Evolutionary conservation across 1,140 invertebrate genomes (phyloP), one percentile per base, ranked within the genome.

Genomic region (Trichonephila inaurata): DNA sequence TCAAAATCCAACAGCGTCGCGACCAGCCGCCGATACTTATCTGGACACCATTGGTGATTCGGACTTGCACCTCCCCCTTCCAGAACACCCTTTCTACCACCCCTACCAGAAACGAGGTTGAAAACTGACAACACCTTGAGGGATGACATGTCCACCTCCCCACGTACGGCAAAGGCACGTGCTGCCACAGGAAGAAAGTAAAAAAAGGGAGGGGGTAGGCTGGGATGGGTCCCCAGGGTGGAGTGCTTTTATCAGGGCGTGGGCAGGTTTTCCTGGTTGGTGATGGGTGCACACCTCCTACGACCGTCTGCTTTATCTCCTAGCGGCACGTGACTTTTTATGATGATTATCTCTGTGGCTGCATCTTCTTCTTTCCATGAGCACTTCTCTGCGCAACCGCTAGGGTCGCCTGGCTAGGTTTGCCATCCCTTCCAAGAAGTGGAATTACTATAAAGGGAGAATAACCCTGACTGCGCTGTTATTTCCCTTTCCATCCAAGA

Each of bases 241-340:
- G 90, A 91, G 69, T 58, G 90, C 90, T 91, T 91, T 91, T 91
- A 91, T 91, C 90, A 91, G 90, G 90, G 82, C 91, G 91, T 92
- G 91, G 90, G 91, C 91, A 66, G 33, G 58, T 82, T 82, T 83
- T 83, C 89, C 44, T 40, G 81, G 44, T 33, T 24, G 51, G 77
- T 28, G 72, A 61, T 62, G 89, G 82, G 89, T 62, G 58, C 72
- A 51, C 40, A 60, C 62, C 60, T 64, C 64, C 82, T n/a, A 44
- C 91, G 28, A 24, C 83, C 24, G 64, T 19, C 60, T 69, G 51
- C 60, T 86, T 87, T 72, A 81, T 82, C 40, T 87, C 91, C 40
- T 10, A 24, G 44, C n/a, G 91, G 91, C 91, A 87, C 91, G 91
- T 92, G 91, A 92, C 91, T 92, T 92, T 92, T 92, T 92, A 92